Conservation (phyloP, 2,888 invertebrate species). For the Caenorhabditis imperialis region DNA sequence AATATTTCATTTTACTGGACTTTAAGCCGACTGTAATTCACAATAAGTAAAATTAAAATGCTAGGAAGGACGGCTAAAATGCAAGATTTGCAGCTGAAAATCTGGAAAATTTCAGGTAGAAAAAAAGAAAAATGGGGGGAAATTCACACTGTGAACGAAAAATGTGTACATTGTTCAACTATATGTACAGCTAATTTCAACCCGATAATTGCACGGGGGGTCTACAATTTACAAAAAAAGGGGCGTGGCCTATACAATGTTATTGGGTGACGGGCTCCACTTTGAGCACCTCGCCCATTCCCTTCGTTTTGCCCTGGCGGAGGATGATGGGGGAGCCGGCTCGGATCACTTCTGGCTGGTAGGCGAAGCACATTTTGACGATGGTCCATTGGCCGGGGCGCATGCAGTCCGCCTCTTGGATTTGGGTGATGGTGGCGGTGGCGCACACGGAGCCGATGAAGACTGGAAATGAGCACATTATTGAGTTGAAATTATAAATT, state of each 20-base stretch:
- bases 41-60: no score
- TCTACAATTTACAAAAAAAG: slow-evolving; percentile 9
- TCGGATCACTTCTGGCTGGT: slow-evolving; percentile 68
- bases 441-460: slow-evolving; percentile 96
- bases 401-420: slow-evolving; percentile 75
- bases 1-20: no score
- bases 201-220: background rate
- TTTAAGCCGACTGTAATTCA: no score
- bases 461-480: no score
- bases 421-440: slow-evolving; percentile 86
- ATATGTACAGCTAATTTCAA: no score
- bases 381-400: slow-evolving; percentile 89
- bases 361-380: slow-evolving; percentile 80
- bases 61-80: no score
- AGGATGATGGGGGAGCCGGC: slow-evolving; percentile 87
- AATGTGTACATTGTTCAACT: no score
- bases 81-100: no score
- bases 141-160: no score
- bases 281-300: slow-evolving; percentile 85
- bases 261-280: slow-evolving; percentile 44
- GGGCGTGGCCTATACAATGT: background rate
- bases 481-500: slow-evolving; percentile 15
- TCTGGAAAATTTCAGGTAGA: no score
- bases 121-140: no score
- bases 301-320: slow-evolving; percentile 88